Evolutionary conservation across 2,888 invertebrate genomes (phyloP).

Genomic region (Molorchus minor): DNA sequence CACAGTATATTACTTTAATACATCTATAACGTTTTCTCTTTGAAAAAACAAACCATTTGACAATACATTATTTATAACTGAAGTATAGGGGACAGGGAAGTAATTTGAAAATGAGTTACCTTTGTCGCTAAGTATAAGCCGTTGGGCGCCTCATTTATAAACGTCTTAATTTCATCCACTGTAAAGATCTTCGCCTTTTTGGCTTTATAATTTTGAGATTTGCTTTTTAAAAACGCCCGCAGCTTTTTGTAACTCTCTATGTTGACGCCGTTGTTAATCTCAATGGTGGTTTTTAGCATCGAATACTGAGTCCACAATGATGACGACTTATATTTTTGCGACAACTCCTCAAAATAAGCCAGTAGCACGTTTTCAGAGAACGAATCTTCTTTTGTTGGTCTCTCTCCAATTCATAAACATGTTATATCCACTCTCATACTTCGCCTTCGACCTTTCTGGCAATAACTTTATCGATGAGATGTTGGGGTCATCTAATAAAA

Average conservation of each 20-base stretch:
- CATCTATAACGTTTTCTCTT: too few species aligned
- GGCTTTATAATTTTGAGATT: slow-evolving; percentile 44
- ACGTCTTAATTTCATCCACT: slow-evolving; percentile 42
- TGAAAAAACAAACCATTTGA: too few species aligned
- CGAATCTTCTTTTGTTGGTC: slow-evolving; percentile 24
- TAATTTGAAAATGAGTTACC: too few species aligned
- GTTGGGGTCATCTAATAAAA: background rate
- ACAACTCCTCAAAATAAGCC: too few species aligned
- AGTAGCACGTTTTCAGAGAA: slow-evolving; percentile 40
- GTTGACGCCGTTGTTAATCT: slow-evolving; percentile 31
- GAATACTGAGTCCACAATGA: too few species aligned
- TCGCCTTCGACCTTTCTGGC: slow-evolving; percentile 32
- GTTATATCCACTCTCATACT: slow-evolving; percentile 35
- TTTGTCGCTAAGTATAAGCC: slow-evolving; percentile 31
- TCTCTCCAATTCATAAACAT: slow-evolving; percentile 39
- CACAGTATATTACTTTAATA: too few species aligned
- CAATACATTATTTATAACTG: too few species aligned
- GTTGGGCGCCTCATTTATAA: slow-evolving; percentile 36
- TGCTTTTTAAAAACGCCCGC: slow-evolving; percentile 42
- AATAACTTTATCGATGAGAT: background rate
- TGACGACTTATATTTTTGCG: too few species aligned
- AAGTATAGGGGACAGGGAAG: too few species aligned
- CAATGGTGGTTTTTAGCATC: slow-evolving; percentile 37
- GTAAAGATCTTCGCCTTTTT: slow-evolving; percentile 51
- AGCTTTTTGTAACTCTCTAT: slow-evolving; percentile 37